phyloP scores from a whole-genome alignment of 2,888 invertebrate species.

The Geophilus truncorum region DNA sequence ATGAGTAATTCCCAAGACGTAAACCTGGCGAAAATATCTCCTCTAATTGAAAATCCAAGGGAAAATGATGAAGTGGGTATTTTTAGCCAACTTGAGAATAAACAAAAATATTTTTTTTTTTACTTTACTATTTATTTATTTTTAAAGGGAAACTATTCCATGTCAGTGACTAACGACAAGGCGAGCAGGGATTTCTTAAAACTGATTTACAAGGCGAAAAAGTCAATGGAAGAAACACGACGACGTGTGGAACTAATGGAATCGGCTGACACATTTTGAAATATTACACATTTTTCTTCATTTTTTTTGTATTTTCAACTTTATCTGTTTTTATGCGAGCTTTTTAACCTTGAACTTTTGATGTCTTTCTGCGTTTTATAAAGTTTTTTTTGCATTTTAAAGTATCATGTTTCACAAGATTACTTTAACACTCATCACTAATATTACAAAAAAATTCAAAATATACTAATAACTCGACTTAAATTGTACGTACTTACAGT shows the following conservation, averaged over 20 bases:
- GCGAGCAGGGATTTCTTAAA: neutral
- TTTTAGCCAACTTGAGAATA: neutral
- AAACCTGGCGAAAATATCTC: neutral
- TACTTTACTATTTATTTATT: neutral
- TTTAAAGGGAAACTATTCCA: neutral
- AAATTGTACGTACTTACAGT: too few species aligned
- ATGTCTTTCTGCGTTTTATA: too few species aligned
- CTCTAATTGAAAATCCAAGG: neutral
- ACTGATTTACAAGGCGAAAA: neutral
- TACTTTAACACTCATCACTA: too few species aligned
- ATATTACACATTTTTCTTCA: neutral
- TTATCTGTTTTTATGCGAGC: neutral
- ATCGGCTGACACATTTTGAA: neutral
- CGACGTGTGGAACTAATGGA: neutral
- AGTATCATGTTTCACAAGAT: too few species aligned
- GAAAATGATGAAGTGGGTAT: neutral
- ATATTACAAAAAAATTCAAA: too few species aligned
- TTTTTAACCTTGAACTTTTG: too few species aligned
- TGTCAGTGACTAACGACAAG: neutral
- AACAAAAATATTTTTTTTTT: neutral
- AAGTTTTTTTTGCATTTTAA: too few species aligned
- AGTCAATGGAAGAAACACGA: neutral
- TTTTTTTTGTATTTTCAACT: neutral
- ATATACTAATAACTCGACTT: too few species aligned
- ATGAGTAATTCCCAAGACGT: neutral